Conservation (phyloP, 2,113 vertebrate species). For the Axis porcinus region DNA sequence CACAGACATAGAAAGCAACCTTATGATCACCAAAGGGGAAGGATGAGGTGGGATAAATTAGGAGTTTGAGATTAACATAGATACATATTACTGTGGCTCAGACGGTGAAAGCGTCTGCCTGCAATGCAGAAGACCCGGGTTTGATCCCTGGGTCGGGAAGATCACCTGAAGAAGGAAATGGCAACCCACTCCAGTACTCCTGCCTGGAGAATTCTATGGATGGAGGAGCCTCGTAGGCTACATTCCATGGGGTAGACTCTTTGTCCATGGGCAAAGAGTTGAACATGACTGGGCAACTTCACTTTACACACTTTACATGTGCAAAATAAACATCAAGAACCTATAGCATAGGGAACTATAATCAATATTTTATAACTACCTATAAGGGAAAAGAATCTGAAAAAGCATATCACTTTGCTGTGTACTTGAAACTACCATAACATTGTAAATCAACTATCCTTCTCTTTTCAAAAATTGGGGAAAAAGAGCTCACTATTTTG, state of each 20-base stretch:
- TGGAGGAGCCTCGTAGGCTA: background rate
- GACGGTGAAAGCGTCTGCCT: background rate
- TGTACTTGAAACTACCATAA: background rate
- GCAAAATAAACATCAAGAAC: background rate
- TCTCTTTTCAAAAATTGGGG: background rate
- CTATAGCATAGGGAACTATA: background rate
- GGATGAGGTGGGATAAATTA: background rate
- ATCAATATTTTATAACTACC: background rate
- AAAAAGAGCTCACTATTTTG: background rate
- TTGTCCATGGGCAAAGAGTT: background rate
- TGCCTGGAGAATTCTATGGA: background rate
- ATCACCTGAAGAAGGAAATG: background rate
- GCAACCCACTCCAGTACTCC: background rate
- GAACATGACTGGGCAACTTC: background rate
- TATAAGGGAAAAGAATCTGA: background rate
- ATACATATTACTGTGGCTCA: background rate
- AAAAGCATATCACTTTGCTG: background rate
- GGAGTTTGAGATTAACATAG: background rate
- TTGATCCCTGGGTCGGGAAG: background rate
- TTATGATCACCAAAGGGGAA: background rate
- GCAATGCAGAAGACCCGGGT: background rate
- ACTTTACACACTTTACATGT: background rate
- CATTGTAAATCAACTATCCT: background rate
- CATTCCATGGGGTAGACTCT: background rate
- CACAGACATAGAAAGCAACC: background rate